A percentile compares a stretch with the other conserved stretches of the same genome.
These are phyloP conservation scores for Chionomys nivalis DNA, from an alignment of 2,113 vertebrate genomes.

Conservation along the genomic window DNA sequence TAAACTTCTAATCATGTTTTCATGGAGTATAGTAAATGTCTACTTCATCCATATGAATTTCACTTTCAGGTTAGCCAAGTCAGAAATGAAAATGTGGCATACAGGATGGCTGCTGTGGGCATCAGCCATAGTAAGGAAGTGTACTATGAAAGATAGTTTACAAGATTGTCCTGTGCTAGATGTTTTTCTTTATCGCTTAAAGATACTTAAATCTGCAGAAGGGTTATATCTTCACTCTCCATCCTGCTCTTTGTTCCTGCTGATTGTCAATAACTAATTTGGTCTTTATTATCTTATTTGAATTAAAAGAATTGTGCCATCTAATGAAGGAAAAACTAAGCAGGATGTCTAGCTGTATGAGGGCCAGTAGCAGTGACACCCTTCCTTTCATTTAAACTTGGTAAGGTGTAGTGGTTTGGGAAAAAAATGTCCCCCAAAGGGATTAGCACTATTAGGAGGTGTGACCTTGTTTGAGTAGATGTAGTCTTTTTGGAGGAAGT, in stretches of 20 bases:
- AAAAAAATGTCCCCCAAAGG: neutral
- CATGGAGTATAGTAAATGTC: neutral
- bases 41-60: neutral
- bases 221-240: accelerated
- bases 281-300: neutral
- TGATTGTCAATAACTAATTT: neutral
- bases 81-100: neutral
- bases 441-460: neutral
- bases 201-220: neutral
- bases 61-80: neutral
- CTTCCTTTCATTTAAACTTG: neutral
- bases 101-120: too few relatives aligned
- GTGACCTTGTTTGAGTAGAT: neutral
- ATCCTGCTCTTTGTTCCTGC: neutral
- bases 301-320: neutral
- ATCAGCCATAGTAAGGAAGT: neutral
- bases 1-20: conserved; percentile 21
- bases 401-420: neutral
- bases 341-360: neutral
- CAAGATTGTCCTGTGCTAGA: neutral
- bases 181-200: neutral
- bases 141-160: neutral
- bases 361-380: accelerated
- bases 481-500: neutral
- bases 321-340: neutral